Conservation (phyloP, 2,113 vertebrate species). For the Proteles cristata region DNA sequence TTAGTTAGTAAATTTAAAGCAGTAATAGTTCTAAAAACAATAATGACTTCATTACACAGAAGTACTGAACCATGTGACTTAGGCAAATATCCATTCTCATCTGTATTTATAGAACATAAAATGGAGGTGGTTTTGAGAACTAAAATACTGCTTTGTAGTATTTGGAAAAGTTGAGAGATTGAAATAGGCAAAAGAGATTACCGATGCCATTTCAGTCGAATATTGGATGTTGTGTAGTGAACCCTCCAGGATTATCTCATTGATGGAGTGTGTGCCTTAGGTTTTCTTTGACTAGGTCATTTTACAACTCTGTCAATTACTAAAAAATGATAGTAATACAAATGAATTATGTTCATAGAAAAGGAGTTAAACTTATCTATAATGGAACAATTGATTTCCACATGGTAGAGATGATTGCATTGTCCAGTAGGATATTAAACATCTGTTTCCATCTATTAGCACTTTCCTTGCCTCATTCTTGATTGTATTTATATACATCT, state of each 20-base stretch:
- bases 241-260: not conserved
- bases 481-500: not conserved
- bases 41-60: not conserved
- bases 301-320: not conserved
- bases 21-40: not conserved
- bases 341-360: constrained; percentile 1
- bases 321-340: not conserved
- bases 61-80: not conserved
- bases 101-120: constrained; percentile 8
- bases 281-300: not conserved
- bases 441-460: not conserved
- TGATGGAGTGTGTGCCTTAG: not conserved
- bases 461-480: constrained; percentile 50
- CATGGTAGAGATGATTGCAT: not conserved
- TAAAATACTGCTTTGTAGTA: constrained; percentile 19
- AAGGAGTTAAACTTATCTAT: constrained; percentile 16
- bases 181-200: not conserved
- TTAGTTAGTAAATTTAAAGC: constrained; percentile 38
- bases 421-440: not conserved
- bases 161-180: not conserved
- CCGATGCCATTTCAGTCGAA: not conserved
- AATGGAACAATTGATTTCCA: not conserved
- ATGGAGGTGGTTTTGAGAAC: not conserved
- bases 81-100: not conserved
- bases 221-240: not conserved